These are phyloP conservation scores for Catharus minimus DNA, from an alignment of 2,113 vertebrate species.

Conservation along the genomic window DNA sequence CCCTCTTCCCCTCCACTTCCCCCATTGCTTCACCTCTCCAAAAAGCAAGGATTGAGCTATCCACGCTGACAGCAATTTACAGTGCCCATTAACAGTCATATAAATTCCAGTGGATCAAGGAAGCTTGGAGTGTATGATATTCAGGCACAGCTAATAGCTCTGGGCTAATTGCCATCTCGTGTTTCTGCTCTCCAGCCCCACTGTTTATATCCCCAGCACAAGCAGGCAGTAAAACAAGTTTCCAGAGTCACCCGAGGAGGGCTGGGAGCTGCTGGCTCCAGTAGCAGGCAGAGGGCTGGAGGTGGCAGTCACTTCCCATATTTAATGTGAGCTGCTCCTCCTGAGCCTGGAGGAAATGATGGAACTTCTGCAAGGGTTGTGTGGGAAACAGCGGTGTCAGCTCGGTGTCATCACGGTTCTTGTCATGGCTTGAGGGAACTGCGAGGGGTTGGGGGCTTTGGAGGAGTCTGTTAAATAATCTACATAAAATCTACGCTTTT, in stretches of 20 bases:
- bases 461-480: neutral
- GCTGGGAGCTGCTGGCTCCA: conserved; percentile 39
- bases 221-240: conserved; percentile 43
- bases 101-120: conserved; percentile 70
- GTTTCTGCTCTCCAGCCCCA: conserved; percentile 24
- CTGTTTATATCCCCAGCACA: conserved; percentile 29
- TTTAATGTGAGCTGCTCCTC: neutral
- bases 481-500: fast-evolving
- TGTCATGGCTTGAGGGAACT: fast-evolving
- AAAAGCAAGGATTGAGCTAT: conserved; percentile 6
- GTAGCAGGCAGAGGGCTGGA: conserved; percentile 58
- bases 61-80: conserved; percentile 56
- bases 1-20: neutral
- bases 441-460: fast-evolving
- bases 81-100: conserved; percentile 56
- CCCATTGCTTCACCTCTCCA: neutral
- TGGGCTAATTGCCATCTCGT: conserved; percentile 61
- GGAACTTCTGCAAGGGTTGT: neutral
- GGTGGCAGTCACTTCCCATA: conserved; percentile 63
- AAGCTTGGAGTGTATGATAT: conserved; percentile 41
- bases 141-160: conserved; percentile 65
- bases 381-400: fast-evolving
- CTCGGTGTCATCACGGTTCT: fast-evolving
- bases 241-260: neutral
- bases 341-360: fast-evolving